Evolutionary conservation across 2,113 vertebrate species (phyloP), one percentile per base, ranked within the genome.

Genomic region (Fregetta grallaria): DNA sequence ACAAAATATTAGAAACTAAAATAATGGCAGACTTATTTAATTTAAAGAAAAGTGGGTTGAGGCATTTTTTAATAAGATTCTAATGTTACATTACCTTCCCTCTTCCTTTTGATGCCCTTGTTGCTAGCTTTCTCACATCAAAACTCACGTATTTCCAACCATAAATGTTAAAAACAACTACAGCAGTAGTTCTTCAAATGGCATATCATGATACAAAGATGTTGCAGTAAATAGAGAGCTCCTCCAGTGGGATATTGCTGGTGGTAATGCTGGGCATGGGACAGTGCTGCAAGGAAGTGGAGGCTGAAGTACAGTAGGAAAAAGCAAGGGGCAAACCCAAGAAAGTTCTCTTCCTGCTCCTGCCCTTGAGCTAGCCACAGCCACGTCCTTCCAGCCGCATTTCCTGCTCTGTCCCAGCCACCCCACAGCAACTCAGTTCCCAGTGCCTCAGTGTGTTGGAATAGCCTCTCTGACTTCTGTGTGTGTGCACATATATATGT

Each of bases 1-100:
- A 89, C 34, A 45, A 88, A 92, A 61, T 86, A 72, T 15, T 68
- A 94, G 44, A 92, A 78, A 89, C 62, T 55, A 68, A 91, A 96
- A 74, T 34, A 1, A n/a, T 2, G 2, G 44, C 15, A 78, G 47
- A 36, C 11, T 47, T 74, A 67, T 32, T 75, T 49, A 68, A 67
- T 32, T 75, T 49, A 68, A 91, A 9, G 36, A 66, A 80, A 88
- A 94, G 8, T 30, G 10, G 7, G 9, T 32, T 7, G 4, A 72
- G 17, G 15, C 3, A 1, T 63, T 40, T 73, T 71, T 23, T 5
- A 10, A 11, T 17, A 32, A 32, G n/a, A 61, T 55, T 80, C 36
- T 61, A 32, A 30, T 26, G 7, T 30, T 80, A 52, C 19, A 36
- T 84, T 81, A 81, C 21, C 8, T 52, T 76, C 32, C 13, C 32